Evolutionary conservation across 2,113 vertebrate species (phyloP).

Genomic region (Leucopternis melanops): DNA sequence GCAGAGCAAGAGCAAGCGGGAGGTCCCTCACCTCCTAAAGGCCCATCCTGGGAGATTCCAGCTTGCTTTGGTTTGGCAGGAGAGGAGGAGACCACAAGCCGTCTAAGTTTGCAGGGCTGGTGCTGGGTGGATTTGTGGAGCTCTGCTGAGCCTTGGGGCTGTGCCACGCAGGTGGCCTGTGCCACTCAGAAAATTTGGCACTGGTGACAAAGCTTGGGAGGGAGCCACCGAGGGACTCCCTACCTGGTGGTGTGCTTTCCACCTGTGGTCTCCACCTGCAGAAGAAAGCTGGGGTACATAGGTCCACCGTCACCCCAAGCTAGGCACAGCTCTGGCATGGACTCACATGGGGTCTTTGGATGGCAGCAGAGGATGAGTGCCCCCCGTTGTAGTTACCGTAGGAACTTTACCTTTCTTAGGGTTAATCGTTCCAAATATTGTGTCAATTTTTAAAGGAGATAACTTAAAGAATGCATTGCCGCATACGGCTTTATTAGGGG

Average conservation of each 20-base stretch:
- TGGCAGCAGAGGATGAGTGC: neutral
- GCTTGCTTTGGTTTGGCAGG: neutral
- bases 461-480: no score
- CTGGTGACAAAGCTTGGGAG: fast-evolving
- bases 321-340: neutral
- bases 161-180: fast-evolving
- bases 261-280: neutral
- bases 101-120: neutral
- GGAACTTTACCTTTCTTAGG: no score
- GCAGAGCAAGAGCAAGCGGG: neutral
- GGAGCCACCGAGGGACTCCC: neutral
- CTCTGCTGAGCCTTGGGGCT: neutral
- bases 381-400: no score
- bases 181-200: fast-evolving
- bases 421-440: no score
- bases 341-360: fast-evolving
- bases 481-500: no score
- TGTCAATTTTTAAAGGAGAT: no score
- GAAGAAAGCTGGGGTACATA: neutral
- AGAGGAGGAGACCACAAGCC: neutral
- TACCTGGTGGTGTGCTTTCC: neutral
- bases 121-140: neutral
- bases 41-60: neutral
- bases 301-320: fast-evolving
- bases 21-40: neutral